These are phyloP conservation scores for Hypotaenidia philippensis DNA, from an alignment of 2,797 vertebrate species.

Conservation along the genomic window DNA sequence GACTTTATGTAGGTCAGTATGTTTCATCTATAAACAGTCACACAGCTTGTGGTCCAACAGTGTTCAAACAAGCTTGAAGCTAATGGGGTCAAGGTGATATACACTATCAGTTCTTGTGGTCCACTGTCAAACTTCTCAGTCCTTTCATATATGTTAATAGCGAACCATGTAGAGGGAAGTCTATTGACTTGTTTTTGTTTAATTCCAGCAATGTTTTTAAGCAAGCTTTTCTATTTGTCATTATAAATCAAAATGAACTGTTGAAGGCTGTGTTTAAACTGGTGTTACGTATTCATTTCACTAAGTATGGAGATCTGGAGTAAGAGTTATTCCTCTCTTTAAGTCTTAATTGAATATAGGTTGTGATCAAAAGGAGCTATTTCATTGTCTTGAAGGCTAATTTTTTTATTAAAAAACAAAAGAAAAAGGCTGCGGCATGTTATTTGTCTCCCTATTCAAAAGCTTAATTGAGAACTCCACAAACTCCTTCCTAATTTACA, in stretches of 20 bases:
- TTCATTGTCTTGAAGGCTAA: neutral
- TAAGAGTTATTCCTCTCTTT: neutral
- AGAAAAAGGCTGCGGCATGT: neutral
- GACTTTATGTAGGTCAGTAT: neutral
- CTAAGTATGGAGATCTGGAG: neutral
- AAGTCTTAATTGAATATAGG: neutral
- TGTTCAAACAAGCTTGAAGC: neutral
- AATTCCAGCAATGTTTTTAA: neutral
- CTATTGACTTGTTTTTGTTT: neutral
- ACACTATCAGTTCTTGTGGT: neutral
- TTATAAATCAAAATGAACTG: neutral
- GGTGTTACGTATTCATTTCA: neutral
- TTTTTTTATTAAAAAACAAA: neutral
- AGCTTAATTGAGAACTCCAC: neutral
- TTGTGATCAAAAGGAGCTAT: neutral
- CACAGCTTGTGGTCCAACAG: neutral
- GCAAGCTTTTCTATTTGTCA: neutral
- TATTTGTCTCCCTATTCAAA: neutral
- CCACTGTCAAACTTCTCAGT: neutral
- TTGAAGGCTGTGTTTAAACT: neutral
- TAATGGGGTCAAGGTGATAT: neutral
- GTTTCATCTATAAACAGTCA: neutral
- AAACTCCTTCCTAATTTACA: neutral
- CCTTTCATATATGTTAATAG: neutral
- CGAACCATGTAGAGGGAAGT: neutral